Base-by-base conservation (phyloP, 2,113 vertebrate species). In the Fregata magnificens region DNA sequence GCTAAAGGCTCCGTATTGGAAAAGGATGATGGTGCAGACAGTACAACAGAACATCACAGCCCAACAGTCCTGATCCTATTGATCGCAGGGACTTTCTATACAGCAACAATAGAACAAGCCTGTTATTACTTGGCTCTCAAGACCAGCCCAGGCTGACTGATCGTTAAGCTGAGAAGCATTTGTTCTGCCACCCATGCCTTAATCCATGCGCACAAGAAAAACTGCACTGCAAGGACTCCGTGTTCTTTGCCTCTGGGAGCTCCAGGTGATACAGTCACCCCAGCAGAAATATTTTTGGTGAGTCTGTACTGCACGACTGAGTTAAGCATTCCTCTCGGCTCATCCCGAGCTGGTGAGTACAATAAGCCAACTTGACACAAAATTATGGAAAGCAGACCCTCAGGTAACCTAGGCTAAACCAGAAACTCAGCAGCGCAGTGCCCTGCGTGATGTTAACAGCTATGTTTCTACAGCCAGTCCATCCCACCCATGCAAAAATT, bases 401-500 rank as follows among this genome's bases (percentile, higher is more conserved):
- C 32, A n/a, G 59, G 72, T 93, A 82, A 89, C 26, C 18, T 1
- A 25, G 45, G 65, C 86, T 84, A 61, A 81, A 40, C 14, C 38
- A 86, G 69, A 86, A 78, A 70, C n/a, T 4, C 38, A 61, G 53
- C 52, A 87, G 66, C 3, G 2, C 59, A 25, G 34, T 28, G 52
- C 29, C 24, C 42, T 38, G 6, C 1, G 2, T 44, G 79, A 58
- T 0, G 0, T 32, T 24, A 65, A 13, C 76, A 88, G 36, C 59
- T 17, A 8, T 4, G 9, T 0, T 63, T 13, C 70, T 32, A 44
- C 38, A 76, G 29, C 36, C 32, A 61, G 36, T 10, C 18, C 52
- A 36, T 11, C 26, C n/a, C 28, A 86, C 11, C 18, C 0, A 0
- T 7, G 12, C n/a, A 56, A 78, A 86, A 82, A 55, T 0, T 45